Conservation (phyloP, 2,888 invertebrate genomes). For the Trichogramma evanescens region DNA sequence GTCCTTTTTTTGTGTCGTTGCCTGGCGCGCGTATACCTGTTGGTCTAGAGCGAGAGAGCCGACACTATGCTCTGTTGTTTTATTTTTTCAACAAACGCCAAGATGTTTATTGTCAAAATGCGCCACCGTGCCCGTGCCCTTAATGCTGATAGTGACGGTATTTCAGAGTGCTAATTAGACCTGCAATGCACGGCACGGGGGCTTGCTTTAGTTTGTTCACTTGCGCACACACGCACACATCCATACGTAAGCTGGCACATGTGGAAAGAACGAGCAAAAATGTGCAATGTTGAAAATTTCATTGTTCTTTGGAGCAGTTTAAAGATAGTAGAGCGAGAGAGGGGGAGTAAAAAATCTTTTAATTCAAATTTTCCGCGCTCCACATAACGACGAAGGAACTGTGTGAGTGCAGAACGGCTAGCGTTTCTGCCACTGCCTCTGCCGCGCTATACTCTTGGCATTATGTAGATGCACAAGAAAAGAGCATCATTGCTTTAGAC, state of each 20-base stretch:
- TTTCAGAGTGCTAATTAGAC: slow-evolving; percentile 9
- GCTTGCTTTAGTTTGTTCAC: background rate
- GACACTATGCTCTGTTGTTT: no score
- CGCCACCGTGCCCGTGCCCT: background rate
- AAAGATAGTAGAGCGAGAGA: background rate
- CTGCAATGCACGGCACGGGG: background rate
- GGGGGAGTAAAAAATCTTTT: slow-evolving; percentile 3
- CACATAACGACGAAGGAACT: background rate
- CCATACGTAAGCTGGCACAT: no score
- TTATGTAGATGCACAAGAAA: slow-evolving; percentile 1
- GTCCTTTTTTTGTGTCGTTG: background rate
- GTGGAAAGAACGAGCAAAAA: no score
- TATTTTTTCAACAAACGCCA: no score
- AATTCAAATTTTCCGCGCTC: slow-evolving; percentile 8
- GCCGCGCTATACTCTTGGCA: background rate
- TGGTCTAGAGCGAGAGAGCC: no score
- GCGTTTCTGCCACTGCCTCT: no score
- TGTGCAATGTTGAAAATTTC: slow-evolving; percentile 1
- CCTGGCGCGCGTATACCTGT: no score
- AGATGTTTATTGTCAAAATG: background rate
- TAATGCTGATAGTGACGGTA: slow-evolving; percentile 12
- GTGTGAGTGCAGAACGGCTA: background rate
- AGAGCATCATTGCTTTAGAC: slow-evolving; percentile 13
- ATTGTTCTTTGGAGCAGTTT: slow-evolving; percentile 10
- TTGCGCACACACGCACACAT: no score